Base-by-base conservation (phyloP, 2,113 vertebrate genomes). In the Notarius quadriscutis region DNA sequence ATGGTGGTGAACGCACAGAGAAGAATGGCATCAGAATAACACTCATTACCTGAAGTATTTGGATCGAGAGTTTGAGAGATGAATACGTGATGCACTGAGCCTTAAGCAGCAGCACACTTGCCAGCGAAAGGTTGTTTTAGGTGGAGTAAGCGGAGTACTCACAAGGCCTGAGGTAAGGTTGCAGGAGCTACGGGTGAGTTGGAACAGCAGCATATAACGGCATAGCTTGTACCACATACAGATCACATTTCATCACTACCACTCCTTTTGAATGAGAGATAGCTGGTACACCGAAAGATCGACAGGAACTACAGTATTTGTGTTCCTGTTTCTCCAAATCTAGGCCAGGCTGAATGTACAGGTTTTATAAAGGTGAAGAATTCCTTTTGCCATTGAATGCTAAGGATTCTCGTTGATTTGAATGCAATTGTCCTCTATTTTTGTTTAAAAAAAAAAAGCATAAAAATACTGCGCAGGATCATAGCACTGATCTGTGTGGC, bases 91-190 rank as follows among this genome's bases (percentile, higher is more conserved):
- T 88, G 85, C 62, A 67, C 53, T 81, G 81, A 79, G 78, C 87
- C 81, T 60, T 30, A 15, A 63, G 78, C 62, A 34, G 34, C 60
- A 84, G 62, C 79, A 69, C 75, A 77, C 60, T 83, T 82, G 65
- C 63, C 79, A 83, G 27, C 78, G 62, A 85, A 88, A 89, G 83
- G 87, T 90, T 83, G 85, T 81, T 78, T 71, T 72, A 30, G 84
- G 77, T 72, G 60, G 78, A 87, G 87, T 57, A 86, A 88, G 87
- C 75, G 72, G 69, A 85, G 77, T 27, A 67, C 67, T 22, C 74
- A 7, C 2, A 18, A 83, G 57, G 78, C 89, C 85, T 87, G 71
- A 58, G 63, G 85, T 60, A 84, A 41, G 62, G 69, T 83, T 85
- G 34, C 57, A 79, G 85, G 83, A 77, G 60, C 58, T 58, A 50